Evolutionary conservation across 1,140 invertebrate species (phyloP), one percentile per base, ranked within the genome.

Genomic region (Epicauta chinensis): DNA sequence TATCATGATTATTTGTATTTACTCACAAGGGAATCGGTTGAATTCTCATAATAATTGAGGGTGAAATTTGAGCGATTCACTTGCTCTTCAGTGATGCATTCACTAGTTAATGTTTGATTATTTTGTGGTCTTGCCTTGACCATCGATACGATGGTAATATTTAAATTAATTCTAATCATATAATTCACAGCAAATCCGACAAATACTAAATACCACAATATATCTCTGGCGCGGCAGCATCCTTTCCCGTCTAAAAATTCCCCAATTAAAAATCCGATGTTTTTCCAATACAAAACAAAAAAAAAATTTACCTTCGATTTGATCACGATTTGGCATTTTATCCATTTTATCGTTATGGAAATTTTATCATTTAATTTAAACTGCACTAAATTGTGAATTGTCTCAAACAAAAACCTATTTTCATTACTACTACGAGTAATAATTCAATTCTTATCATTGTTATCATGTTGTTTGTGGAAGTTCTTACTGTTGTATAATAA

Each of bases 61-160:
- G 23, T 23, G 23, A 23, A 23, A 23, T 23, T 23, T 7, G 23
- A 23, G 4, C 4, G 23, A 3, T 23, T 41, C 2, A 10, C 52
- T 45, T 2, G 64, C 57, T 57, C 66, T 46, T 36, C 39, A 16
- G 13, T 11, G 17, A 66, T 16, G 44, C 65, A 68, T 57, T 69
- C 66, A 50, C 60, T 66, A 3, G 51, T 59, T 13, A 63, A 16
- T 10, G 60, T 60, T 9, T 48, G 35, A 35, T 60, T 62, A 23
- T 53, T 51, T 14, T 56, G 59, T 3, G 61, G 52, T 56, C 59
- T 64, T 11, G 54, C 32, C 56, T 76, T 70, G 1, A 89, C 81
- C 88, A 93, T 93, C 13, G 86, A 83, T 9, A 92, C 87, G 51
- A 93, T 89, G 7, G 87, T 87, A n/a, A 93, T 83, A 61, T 88